A percentile compares a stretch with the other conserved stretches of the same genome.
These are phyloP conservation scores for Allygus modestus DNA, from an alignment of 2,888 invertebrate genomes.

Conservation along the genomic window DNA sequence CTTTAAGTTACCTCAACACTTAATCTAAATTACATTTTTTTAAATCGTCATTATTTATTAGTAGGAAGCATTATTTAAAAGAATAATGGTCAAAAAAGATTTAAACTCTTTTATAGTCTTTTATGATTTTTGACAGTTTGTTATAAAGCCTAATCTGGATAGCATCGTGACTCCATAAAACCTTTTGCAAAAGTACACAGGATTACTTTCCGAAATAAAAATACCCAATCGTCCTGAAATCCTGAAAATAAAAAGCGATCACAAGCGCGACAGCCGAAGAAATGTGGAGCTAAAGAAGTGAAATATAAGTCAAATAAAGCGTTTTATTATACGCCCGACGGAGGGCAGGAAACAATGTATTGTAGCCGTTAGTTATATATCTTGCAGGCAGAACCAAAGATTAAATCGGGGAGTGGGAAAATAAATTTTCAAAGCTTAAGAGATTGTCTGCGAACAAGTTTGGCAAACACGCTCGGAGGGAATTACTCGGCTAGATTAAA, in stretches of 20 bases:
- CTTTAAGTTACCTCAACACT: no score
- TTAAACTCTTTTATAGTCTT: no score
- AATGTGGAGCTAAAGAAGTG: constrained; percentile 9
- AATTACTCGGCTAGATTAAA: constrained; percentile 38
- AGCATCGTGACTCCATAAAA: no score
- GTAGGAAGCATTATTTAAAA: no score
- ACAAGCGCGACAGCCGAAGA: not conserved
- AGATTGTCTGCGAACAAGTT: constrained; percentile 56
- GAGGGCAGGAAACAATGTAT: constrained; percentile 46
- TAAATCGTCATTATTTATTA: no score
- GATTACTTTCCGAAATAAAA: not conserved
- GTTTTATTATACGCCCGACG: constrained; percentile 50
- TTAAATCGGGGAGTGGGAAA: constrained; percentile 55
- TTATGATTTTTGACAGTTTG: no score
- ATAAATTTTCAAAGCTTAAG: constrained; percentile 54
- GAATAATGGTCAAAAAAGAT: no score
- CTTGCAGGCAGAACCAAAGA: constrained; percentile 41
- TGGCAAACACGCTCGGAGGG: constrained; percentile 47
- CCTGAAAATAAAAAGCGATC: not conserved
- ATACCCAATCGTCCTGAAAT: not conserved
- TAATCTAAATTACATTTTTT: no score
- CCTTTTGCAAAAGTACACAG: no score
- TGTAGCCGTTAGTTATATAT: constrained; percentile 46
- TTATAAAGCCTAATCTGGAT: no score
- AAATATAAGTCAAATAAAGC: constrained; percentile 52